phyloP scores from a whole-genome alignment of 2,113 vertebrate species.

The Herpetotheres cachinnans region DNA sequence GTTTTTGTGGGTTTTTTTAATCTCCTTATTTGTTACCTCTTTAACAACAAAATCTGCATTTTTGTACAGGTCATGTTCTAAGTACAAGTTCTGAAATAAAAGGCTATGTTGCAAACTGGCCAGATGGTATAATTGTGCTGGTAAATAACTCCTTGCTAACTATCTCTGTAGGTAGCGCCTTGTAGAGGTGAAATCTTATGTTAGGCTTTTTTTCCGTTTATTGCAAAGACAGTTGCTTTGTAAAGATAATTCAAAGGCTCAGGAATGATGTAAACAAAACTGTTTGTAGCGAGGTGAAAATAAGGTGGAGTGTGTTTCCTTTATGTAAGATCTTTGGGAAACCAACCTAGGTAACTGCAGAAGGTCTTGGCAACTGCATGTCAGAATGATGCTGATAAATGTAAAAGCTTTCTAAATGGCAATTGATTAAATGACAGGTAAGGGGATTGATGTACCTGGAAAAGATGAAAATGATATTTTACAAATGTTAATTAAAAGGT shows the following conservation, averaged over 20 bases:
- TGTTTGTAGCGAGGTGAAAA: neutral
- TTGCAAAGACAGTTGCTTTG: neutral
- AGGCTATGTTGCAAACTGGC: neutral
- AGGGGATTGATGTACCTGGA: neutral
- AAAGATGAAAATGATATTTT: neutral
- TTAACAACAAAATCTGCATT: neutral
- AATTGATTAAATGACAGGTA: neutral
- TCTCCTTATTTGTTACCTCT: neutral
- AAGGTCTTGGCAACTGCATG: neutral
- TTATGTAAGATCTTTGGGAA: neutral
- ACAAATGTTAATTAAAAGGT: neutral
- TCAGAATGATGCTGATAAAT: neutral
- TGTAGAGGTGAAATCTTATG: neutral
- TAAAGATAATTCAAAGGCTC: neutral
- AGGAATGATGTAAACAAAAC: neutral
- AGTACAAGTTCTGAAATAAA: neutral
- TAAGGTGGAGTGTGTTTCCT: neutral
- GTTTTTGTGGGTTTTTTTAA: neutral
- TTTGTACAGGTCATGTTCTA: neutral
- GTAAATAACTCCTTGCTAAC: neutral
- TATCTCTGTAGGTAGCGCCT: neutral
- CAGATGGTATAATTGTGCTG: neutral
- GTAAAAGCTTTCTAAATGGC: neutral
- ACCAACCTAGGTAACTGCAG: neutral
- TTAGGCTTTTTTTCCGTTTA: neutral